Conservation (phyloP, 2,888 invertebrate genomes). For the Perithous albicinctus region DNA sequence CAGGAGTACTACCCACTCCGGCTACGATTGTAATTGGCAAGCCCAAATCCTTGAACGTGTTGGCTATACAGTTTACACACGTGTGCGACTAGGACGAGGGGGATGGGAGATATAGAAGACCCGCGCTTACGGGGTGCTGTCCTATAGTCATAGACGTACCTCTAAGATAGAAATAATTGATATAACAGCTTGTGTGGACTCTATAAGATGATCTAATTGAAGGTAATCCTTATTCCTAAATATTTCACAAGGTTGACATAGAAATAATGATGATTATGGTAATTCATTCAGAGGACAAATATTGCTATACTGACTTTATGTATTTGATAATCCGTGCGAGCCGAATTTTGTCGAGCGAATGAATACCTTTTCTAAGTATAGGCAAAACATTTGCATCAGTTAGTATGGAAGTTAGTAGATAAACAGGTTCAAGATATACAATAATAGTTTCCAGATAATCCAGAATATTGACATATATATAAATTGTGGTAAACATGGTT, state of each 20-base stretch:
- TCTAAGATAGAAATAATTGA: not conserved
- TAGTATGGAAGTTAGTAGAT: no score
- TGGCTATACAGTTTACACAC: conserved; percentile 19
- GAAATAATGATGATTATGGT: no score
- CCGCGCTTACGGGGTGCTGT: not conserved
- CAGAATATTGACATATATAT: not conserved
- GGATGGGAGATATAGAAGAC: not conserved
- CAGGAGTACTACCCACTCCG: conserved; percentile 73
- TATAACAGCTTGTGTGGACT: not conserved
- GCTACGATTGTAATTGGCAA: conserved; percentile 79
- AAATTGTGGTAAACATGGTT: not conserved
- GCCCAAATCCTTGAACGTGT: conserved; percentile 69
- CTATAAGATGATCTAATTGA: not conserved
- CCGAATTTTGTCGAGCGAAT: no score
- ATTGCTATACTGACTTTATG: no score
- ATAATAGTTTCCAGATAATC: not conserved
- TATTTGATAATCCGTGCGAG: no score
- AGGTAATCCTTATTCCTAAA: not conserved
- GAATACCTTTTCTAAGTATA: no score
- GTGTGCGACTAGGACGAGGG: not conserved
- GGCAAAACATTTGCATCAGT: no score
- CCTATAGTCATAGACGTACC: not conserved
- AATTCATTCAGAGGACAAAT: no score
- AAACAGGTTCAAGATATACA: not conserved
- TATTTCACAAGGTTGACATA: not conserved